Evolutionary conservation across 2,888 invertebrate genomes (phyloP), one percentile per base, ranked within the genome.

Genomic region (Acronicta aceris): DNA sequence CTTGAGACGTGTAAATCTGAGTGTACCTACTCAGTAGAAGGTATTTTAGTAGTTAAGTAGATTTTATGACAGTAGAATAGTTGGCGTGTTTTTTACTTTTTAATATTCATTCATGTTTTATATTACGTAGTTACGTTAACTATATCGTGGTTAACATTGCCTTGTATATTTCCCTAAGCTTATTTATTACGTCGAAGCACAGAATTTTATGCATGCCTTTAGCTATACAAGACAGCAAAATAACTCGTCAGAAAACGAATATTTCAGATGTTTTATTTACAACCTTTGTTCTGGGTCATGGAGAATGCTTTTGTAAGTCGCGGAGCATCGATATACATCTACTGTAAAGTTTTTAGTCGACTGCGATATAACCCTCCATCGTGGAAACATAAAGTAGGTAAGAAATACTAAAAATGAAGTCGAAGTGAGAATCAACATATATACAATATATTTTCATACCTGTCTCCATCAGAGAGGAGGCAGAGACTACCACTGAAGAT

Each of bases 181-280:
- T 38, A 38, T 38, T 38, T 38, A 13, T n/a, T 38, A n/a, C 38
- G 13, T 1, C 2, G 38, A n/a, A 38, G n/a, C 38, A 2, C 38
- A 38, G n/a, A 38, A 38, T 38, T 38, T n/a, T 6, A 38, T 38
- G n/a, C 38, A 38, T n/a, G n/a, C 38, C 38, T 38, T 7, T n/a
- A n/a, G 38, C 38, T 51, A 8, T 38, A 40, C 17, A 2, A 59
- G n/a, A 21, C 36, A 13, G 5, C 21, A 36, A 46, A 12, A 30
- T 25, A 42, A 13, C 13, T 17, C n/a, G 38, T 38, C n/a, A 33
- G 17, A 21, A 42, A 48, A 53, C 50, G 36, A 55, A 61, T 62
- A 53, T 50, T 70, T 42, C 30, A 47, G 15, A 30, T 52, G 43
- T 70, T 74, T 56, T 63, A 47, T 50, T 50, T 21, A 33, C 52